phyloP scores from a whole-genome alignment of 2,888 invertebrate genomes.

The Mythimna impura region DNA sequence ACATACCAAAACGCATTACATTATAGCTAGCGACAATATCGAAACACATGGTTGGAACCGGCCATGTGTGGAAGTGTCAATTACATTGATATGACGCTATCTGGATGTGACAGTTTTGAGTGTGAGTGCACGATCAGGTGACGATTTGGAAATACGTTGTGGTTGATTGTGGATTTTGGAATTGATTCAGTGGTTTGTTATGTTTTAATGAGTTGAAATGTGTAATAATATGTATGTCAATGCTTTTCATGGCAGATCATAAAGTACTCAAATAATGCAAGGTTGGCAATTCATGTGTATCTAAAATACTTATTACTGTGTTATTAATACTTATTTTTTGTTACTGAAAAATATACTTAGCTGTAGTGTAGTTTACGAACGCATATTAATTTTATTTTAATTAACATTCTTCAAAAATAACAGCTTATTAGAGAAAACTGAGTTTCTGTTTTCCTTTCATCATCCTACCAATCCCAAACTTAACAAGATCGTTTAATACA shows the following conservation, averaged over 20 bases:
- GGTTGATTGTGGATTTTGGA: conserved; percentile 9
- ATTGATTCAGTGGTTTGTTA: not conserved
- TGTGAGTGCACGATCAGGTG: conserved; percentile 29
- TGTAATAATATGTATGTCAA: not conserved
- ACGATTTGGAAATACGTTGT: conserved; percentile 29
- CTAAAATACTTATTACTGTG: not conserved
- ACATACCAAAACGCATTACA: conserved; percentile 38
- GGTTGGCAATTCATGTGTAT: not conserved
- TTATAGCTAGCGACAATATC: conserved; percentile 37
- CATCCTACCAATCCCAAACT: not conserved
- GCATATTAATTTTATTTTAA: not conserved
- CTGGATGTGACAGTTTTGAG: conserved; percentile 58
- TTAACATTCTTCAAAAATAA: not conserved
- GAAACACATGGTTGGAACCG: conserved; percentile 34
- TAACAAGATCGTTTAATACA: conserved; percentile 24
- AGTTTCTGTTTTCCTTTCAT: conserved; percentile 17
- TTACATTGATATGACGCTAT: conserved; percentile 53
- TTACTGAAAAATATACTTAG: not conserved
- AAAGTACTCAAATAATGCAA: not conserved
- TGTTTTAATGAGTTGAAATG: conserved; percentile 4
- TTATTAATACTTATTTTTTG: no score
- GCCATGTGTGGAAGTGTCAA: conserved; percentile 53
- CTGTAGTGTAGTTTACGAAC: not conserved
- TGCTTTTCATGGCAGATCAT: no score
- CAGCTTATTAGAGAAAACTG: not conserved